Conservation (phyloP, 2,797 vertebrate genomes). For the Gallirallus australis region DNA sequence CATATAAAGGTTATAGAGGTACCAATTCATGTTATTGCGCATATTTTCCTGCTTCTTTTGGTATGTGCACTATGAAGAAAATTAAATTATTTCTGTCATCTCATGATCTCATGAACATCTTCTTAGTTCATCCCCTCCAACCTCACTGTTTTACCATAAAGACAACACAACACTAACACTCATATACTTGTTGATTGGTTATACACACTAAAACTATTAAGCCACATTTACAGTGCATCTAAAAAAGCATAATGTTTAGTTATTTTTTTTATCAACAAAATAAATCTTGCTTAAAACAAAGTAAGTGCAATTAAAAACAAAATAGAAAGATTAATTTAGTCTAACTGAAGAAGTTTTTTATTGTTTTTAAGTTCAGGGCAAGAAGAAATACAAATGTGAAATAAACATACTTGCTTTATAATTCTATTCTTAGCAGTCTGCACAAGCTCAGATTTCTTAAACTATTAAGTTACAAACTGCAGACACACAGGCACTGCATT, state of each 20-base stretch:
- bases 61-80: neutral
- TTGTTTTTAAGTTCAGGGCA: neutral
- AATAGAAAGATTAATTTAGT: neutral
- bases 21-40: conserved; percentile 9
- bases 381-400: neutral
- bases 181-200: neutral
- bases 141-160: neutral
- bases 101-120: neutral
- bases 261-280: neutral
- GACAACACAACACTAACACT: neutral
- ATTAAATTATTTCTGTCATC: neutral
- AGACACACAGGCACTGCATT: neutral
- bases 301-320: neutral
- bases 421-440: neutral
- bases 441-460: neutral
- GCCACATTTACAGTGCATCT: neutral
- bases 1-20: neutral
- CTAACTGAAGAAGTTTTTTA: neutral
- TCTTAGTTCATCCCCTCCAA: neutral
- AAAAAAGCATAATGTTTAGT: neutral
- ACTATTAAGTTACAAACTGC: neutral
- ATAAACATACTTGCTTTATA: neutral
- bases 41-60: neutral
- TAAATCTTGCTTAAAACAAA: neutral
- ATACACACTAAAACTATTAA: neutral